Evolutionary conservation across 2,797 vertebrate species (phyloP), one percentile per base, ranked within the genome.

Genomic region (Sitta carolinensis): DNA sequence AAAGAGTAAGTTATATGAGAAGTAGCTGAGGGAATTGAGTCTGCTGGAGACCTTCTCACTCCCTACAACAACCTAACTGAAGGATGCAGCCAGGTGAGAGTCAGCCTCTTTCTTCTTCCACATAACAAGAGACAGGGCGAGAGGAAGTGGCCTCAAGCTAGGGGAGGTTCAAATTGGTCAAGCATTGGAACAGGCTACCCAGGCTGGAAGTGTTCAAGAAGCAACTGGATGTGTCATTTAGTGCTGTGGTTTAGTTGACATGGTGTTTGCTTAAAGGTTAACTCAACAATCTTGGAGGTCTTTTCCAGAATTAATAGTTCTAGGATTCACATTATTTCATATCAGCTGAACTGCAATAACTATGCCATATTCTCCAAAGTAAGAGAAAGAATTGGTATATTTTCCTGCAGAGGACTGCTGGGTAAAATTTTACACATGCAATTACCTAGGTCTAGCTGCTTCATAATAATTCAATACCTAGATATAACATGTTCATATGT

Each of bases 111-210:
- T 48, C 5, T 55, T 47, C 10, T 61, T 15, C 21, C 30, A 26
- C 12, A 6, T 45, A n/a, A 27, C 11, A 8, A 26, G 38, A 17
- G 17, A 81, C 12, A 54, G 11, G 11, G 18, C 0, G 0, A 58
- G 12, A 40, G 10, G 8, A 66, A 74, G 42, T 27, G 15, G 5
- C 26, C 18, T 20, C 15, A 11, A 16, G 34, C 3, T 27, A 16
- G 36, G 7, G 5, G 10, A 61, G 13, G 6, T 54, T 75, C 34
- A 20, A 29, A 16, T 4, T 34, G 40, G 9, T 48, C 25, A 61
- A 54, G 9, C 18, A 16, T 26, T 42, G 26, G 8, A 68, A 54
- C 0, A 0, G 7, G 5, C 25, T 54, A 15, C 6, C 32, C 10
- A 16, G 48, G 6, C 47, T 54, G 54, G 17, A 61, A 36, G 8